These are phyloP conservation scores for Lasioglossum villosulum DNA, from an alignment of 2,888 invertebrate genomes.

Conservation along the genomic window DNA sequence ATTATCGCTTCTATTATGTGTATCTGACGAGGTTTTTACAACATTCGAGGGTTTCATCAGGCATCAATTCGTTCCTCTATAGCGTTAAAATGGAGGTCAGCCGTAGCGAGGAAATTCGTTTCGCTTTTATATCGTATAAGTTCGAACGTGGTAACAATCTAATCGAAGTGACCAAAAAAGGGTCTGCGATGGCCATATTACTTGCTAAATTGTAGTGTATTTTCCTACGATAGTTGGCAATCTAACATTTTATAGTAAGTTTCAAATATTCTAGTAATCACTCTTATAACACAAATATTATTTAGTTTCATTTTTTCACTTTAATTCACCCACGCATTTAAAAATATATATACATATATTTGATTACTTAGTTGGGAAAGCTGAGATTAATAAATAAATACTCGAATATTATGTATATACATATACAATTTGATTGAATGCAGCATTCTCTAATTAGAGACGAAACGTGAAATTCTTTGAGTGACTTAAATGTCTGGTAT, in stretches of 20 bases:
- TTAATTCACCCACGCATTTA: background rate
- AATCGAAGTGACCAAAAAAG: background rate
- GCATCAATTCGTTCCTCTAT: background rate
- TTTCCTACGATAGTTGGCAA: background rate
- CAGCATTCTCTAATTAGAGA: background rate
- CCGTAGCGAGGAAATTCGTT: background rate
- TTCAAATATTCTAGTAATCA: background rate
- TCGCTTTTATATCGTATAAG: slow-evolving; percentile 1
- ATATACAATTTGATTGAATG: background rate
- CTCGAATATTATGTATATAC: background rate
- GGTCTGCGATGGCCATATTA: background rate
- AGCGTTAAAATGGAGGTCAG: background rate
- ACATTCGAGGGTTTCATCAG: background rate
- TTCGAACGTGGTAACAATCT: slow-evolving; percentile 4
- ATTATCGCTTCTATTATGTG: background rate
- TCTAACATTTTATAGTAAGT: background rate
- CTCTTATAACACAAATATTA: background rate
- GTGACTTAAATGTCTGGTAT: background rate
- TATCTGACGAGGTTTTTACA: background rate
- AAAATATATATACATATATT: background rate
- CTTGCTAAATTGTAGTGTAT: too few species aligned
- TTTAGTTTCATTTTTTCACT: background rate
- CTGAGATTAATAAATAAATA: too few species aligned
- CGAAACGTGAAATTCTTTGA: background rate
- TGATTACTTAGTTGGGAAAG: too few species aligned